Evolutionary conservation across 2,797 vertebrate genomes (phyloP), one percentile per base, ranked within the genome.

Genomic region (Pangasius macronema): DNA sequence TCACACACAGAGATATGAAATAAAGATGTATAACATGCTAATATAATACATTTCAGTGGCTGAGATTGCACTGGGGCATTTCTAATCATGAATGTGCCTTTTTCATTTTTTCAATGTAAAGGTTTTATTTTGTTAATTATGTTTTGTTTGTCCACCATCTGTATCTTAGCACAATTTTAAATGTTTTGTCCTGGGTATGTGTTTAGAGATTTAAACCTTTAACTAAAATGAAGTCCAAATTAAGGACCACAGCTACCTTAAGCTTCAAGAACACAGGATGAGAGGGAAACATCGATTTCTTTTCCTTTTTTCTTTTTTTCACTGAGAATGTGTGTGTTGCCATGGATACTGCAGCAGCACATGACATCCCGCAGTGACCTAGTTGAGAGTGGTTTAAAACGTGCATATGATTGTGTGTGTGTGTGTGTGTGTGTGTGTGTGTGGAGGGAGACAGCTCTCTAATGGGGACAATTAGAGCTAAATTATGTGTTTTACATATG

Each of bases 351-450:
- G 77, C 89, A 22, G 83, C 89, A 91, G 88, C 90, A 91, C 88
- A 90, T 89, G 86, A 90, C 91, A 89, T 89, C 86, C 87, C 87
- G 90, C 90, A 88, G 88, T 91, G 92, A 91, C 92, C 91, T 91
- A 92, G 91, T 90, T 92, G 91, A 91, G 89, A 85, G 87, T 83
- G 88, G 87, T 91, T 88, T 90, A 89, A 89, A 89, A 90, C 79
- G 51, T 91, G 87, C 86, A 84, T 89, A 82, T 72, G 59, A 63
- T 59, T 88, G 82, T 86, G 87, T 53, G n/a, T 68, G 67, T 13
- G 61, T 61, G 72, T 39, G 39, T 39, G 39, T 39, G 39, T 39
- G 39, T 39, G 39, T 39, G 39, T 5, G 39, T 42, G 39, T 42
- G 39, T 39, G 13, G 59, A 67, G 72, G 2, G 59, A 59, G 73